Evolutionary conservation across 1,140 invertebrate genomes (phyloP).

Genomic region (Sarcophaga peregrina): DNA sequence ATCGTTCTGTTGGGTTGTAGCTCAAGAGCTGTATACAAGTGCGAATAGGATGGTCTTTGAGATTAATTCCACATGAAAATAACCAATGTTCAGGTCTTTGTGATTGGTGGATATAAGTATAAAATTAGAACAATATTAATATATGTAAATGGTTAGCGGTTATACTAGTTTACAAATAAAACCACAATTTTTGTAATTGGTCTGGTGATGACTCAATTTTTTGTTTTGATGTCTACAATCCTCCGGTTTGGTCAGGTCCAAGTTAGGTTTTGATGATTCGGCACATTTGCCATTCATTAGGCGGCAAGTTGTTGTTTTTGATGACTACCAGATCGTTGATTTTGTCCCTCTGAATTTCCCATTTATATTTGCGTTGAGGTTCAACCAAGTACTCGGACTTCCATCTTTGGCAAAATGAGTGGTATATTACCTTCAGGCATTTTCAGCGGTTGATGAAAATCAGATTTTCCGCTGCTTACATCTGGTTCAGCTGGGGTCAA

Average conservation of each 20-base stretch:
- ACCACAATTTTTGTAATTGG: conserved; percentile 1
- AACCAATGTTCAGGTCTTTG: neutral
- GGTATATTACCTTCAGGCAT: too few species aligned
- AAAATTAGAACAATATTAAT: neutral
- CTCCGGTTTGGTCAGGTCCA: neutral
- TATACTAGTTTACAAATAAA: neutral
- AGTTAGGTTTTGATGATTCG: too few species aligned
- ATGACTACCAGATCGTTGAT: too few species aligned
- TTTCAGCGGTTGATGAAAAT: too few species aligned
- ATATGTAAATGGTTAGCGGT: neutral
- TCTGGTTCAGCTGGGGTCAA: too few species aligned
- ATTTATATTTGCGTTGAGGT: too few species aligned
- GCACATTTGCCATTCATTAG: neutral
- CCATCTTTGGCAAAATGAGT: too few species aligned
- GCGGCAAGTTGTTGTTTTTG: conserved; percentile 1
- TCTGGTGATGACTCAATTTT: neutral
- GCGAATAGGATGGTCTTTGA: neutral
- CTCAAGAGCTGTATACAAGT: too few species aligned
- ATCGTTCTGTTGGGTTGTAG: too few species aligned
- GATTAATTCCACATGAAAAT: neutral
- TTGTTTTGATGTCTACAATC: neutral
- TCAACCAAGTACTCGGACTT: too few species aligned
- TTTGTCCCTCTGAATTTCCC: too few species aligned
- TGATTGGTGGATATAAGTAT: neutral
- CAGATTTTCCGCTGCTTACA: too few species aligned